Evolutionary conservation across 2,113 vertebrate genomes (phyloP), one percentile per base, ranked within the genome.

Genomic region (Cryptomyrus ogoouensis): DNA sequence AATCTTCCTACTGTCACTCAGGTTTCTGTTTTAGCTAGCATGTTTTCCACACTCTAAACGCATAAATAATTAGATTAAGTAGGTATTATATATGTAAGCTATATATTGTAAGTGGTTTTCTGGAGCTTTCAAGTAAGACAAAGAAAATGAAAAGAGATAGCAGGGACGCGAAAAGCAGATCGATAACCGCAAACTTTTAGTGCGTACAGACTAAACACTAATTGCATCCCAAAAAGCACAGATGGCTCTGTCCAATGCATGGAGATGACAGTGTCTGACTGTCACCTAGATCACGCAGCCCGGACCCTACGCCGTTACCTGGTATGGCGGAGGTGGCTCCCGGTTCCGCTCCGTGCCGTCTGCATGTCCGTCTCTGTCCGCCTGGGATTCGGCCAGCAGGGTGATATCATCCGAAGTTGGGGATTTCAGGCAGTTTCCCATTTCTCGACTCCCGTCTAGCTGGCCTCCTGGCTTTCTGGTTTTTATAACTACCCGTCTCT

Each of bases 351-450:
- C 97, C n/a, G 96, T 94, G 88, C 97, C 97, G 70, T 98, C 98
- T 42, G 96, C 97, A 92, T 97, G 98, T 93, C 97, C 98, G 86
- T 96, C 97, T 92, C 97, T 94, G 94, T 98, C 97, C 46, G 98
- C 98, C 95, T 98, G 97, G 66, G 98, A 97, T 91, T 99, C 98
- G 88, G 98, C 97, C 6, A 99, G 97, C 93, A 98, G 94, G 88
- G 97, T 98, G 90, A 98, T 98, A 94, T 99, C 97, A 94, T 98
- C 97, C 58, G 97, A 97, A 83, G 97, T 98, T 83, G 97, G 97
- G 87, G 97, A 98, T 93, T 98, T 98, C 77, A 99, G 96, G 95
- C 98, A 99, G 94, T 98, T 99, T 92, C 97, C 98, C 98, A 98
- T 98, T 90, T 97, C 95, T 91, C 74, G 2, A 83, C 77, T 83